A percentile compares a stretch with the other conserved stretches of the same genome.
phyloP scores from a whole-genome alignment of 2,888 invertebrate species.

The Apomyelois bistriatella region DNA sequence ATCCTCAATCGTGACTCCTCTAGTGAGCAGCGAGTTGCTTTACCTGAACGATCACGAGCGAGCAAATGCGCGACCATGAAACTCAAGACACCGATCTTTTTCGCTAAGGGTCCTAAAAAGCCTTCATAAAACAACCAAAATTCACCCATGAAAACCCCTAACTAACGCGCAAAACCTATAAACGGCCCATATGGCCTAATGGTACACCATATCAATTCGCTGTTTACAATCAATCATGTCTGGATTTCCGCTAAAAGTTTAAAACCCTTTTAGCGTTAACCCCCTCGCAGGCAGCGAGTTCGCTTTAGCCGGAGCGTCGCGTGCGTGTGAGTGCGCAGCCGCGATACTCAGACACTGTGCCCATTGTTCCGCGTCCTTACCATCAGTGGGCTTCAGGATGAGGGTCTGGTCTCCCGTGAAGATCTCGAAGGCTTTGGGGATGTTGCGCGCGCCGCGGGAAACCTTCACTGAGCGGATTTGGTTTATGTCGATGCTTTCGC shows the following conservation, averaged over 20 bases:
- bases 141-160: too few species aligned
- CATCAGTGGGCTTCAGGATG: slow-evolving; percentile 95
- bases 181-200: too few species aligned
- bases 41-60: too few species aligned
- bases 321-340: slow-evolving; percentile 90
- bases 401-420: slow-evolving; percentile 96
- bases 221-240: too few species aligned
- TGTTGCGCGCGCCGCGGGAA: slow-evolving; percentile 92
- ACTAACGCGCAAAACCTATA: too few species aligned
- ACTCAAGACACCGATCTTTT: too few species aligned
- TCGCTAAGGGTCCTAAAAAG: too few species aligned
- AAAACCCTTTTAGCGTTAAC: slow-evolving; percentile 72
- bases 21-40: too few species aligned
- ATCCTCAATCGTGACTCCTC: too few species aligned
- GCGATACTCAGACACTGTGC: slow-evolving; percentile 96
- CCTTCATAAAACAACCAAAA: too few species aligned
- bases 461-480: slow-evolving; percentile 97
- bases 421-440: slow-evolving; percentile 97
- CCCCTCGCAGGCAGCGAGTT: slow-evolving; percentile 74
- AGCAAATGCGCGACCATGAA: too few species aligned
- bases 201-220: too few species aligned
- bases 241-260: background rate
- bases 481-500: slow-evolving; percentile 92
- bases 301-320: slow-evolving; percentile 75
- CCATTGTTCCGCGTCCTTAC: slow-evolving; percentile 97